These are phyloP conservation scores for Florisuga fusca DNA, from an alignment of 2,797 vertebrate species.

Conservation along the genomic window DNA sequence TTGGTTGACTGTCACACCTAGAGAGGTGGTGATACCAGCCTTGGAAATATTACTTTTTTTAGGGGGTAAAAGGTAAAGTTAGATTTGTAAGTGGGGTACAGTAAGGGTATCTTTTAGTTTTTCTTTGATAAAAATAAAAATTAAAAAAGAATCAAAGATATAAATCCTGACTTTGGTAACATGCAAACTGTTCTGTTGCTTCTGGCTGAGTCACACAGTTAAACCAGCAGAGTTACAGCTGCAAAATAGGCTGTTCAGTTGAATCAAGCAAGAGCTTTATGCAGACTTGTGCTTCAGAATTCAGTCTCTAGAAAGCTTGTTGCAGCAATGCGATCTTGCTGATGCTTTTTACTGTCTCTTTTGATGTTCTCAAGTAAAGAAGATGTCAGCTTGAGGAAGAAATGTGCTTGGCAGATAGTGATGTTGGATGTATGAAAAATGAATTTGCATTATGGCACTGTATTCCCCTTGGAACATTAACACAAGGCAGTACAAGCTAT, in stretches of 20 bases:
- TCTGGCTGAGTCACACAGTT: background rate
- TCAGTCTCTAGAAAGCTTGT: background rate
- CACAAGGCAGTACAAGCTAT: slow-evolving; percentile 2
- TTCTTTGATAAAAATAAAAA: background rate
- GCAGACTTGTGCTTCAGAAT: slow-evolving; percentile 1
- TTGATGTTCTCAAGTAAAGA: slow-evolving; percentile 7
- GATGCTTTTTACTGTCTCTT: slow-evolving; percentile 14
- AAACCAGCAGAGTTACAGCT: background rate
- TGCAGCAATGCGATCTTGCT: background rate
- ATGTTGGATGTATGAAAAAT: slow-evolving; percentile 10
- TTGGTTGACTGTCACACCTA: background rate
- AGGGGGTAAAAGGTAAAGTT: background rate
- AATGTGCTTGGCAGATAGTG: background rate
- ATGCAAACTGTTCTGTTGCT: background rate
- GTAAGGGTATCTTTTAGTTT: background rate
- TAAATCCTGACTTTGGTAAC: background rate
- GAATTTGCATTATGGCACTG: slow-evolving; percentile 5
- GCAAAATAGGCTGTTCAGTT: background rate
- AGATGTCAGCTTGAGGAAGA: slow-evolving; percentile 24
- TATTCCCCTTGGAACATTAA: slow-evolving; percentile 2
- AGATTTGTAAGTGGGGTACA: background rate
- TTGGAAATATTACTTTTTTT: background rate
- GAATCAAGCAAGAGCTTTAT: slow-evolving; percentile 2
- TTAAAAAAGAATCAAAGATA: background rate
- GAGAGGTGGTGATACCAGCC: background rate